Conservation (phyloP, 1,140 invertebrate genomes). For the Halyomorpha halys region DNA sequence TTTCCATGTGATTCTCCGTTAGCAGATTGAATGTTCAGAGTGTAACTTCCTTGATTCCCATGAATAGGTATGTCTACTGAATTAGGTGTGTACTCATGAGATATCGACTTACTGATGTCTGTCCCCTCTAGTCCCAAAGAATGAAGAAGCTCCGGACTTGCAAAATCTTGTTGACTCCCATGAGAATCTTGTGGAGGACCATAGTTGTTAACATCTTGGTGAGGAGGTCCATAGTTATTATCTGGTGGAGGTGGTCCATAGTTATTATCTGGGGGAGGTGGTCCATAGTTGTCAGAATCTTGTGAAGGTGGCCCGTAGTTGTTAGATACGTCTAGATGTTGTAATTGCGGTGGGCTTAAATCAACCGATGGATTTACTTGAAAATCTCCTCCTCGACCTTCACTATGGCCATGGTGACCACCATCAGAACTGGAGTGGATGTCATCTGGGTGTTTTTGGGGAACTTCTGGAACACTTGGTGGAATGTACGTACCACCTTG, state of each 20-base stretch:
- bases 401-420: constrained; percentile 25
- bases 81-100: not conserved
- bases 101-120: constrained; percentile 7
- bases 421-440: not conserved
- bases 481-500: constrained; percentile 48
- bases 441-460: constrained; percentile 27
- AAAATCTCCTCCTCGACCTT: too few species aligned
- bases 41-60: constrained; percentile 52
- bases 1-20: constrained; percentile 34
- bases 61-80: constrained; percentile 44
- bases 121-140: not conserved
- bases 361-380: too few species aligned
- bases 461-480: constrained; percentile 47
- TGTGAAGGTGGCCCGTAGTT: too few species aligned
- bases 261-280: too few species aligned
- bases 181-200: not conserved
- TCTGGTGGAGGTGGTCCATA: too few species aligned
- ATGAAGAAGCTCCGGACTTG: not conserved
- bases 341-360: too few species aligned
- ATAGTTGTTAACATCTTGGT: not conserved
- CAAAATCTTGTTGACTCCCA: not conserved
- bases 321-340: too few species aligned
- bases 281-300: not conserved
- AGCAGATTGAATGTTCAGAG: constrained; percentile 56
- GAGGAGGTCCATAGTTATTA: too few species aligned